phyloP scores from a whole-genome alignment of 1,140 invertebrate genomes.

The Hyles euphorbiae region DNA sequence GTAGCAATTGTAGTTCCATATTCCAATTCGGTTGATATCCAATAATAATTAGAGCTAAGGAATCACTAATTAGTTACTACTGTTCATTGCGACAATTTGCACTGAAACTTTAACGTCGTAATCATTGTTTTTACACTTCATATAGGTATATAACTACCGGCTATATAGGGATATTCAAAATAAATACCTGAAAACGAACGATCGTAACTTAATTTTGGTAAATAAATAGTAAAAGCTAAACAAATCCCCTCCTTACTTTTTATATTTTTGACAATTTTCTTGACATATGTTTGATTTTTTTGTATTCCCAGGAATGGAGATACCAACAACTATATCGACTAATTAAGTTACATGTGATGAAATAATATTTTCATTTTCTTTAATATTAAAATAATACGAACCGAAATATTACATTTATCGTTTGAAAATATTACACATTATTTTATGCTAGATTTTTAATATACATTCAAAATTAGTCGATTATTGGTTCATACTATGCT shows the following conservation, averaged over 20 bases:
- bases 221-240: constrained; percentile 3
- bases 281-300: neutral
- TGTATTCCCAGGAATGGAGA: neutral
- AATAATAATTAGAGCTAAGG: constrained; percentile 11
- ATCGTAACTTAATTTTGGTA: too few species aligned
- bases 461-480: too few species aligned
- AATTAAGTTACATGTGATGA: neutral
- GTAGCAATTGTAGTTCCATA: constrained; percentile 6
- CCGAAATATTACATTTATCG: too few species aligned
- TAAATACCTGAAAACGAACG: too few species aligned
- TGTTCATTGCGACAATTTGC: constrained; percentile 11
- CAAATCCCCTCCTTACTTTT: constrained; percentile 1
- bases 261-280: neutral
- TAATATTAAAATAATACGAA: too few species aligned
- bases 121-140: too few species aligned
- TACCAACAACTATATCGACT: neutral
- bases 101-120: neutral
- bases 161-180: too few species aligned
- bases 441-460: too few species aligned
- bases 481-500: too few species aligned
- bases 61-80: constrained; percentile 13
- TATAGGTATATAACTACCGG: too few species aligned
- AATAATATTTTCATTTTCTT: neutral
- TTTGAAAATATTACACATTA: too few species aligned
- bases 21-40: constrained; percentile 5